These are phyloP conservation scores for Drosophila paulistorum DNA, from an alignment of 1,140 invertebrate genomes.

Conservation along the genomic window DNA sequence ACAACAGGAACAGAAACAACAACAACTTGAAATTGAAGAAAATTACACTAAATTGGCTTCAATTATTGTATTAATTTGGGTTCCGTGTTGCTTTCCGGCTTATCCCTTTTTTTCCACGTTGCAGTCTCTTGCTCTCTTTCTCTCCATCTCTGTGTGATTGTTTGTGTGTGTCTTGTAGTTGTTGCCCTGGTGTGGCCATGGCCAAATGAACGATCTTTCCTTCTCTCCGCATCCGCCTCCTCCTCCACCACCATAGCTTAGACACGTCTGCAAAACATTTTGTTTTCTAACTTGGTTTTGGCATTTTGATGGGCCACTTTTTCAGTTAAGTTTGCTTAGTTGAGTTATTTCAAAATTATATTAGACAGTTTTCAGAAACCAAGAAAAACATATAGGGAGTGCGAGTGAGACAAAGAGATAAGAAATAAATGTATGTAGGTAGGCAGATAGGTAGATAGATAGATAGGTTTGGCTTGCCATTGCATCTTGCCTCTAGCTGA, in stretches of 20 bases:
- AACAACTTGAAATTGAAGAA: constrained; percentile 74
- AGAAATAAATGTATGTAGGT: not conserved
- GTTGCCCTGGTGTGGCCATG: constrained; percentile 37
- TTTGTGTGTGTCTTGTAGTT: constrained; percentile 15
- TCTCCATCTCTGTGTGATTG: constrained; percentile 23
- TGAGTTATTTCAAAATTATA: constrained; percentile 78
- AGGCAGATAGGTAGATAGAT: not conserved
- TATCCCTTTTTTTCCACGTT: constrained; percentile 69
- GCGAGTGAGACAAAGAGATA: not conserved
- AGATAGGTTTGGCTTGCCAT: not conserved
- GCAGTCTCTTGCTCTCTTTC: constrained; percentile 30
- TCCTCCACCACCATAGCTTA: not conserved
- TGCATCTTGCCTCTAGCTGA: constrained; percentile 13
- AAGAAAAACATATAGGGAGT: not conserved
- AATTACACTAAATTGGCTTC: constrained; percentile 83
- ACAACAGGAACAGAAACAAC: constrained; percentile 46
- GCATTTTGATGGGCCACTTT: constrained; percentile 71
- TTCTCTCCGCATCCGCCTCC: constrained; percentile 20
- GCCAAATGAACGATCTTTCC: constrained; percentile 18
- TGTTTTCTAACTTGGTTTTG: constrained; percentile 73
- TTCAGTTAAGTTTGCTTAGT: constrained; percentile 49
- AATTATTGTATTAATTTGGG: constrained; percentile 83
- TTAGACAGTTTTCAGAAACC: constrained; percentile 55
- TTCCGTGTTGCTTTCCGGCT: constrained; percentile 83
- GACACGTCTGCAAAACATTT: constrained; percentile 60